These are phyloP conservation scores for Drosophila bocki DNA, from an alignment of 1,140 invertebrate species.

Conservation along the genomic window DNA sequence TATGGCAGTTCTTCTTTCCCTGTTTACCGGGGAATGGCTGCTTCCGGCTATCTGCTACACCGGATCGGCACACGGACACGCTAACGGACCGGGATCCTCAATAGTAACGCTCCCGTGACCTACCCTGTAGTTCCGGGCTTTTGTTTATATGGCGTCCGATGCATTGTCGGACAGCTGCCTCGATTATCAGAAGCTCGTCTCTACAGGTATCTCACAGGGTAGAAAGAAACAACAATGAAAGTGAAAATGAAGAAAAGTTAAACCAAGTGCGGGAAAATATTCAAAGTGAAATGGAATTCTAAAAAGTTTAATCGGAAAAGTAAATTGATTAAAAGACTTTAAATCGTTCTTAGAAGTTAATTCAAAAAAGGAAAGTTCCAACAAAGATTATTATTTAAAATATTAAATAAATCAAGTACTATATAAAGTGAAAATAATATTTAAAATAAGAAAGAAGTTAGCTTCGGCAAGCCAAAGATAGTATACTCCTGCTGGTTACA, in stretches of 20 bases:
- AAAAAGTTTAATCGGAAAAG: slow-evolving; percentile 2
- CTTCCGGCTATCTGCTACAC: slow-evolving; percentile 40
- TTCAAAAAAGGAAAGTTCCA: background rate
- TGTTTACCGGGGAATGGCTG: slow-evolving; percentile 31
- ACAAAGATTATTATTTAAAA: background rate
- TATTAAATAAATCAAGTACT: background rate
- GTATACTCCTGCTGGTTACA: too few species aligned
- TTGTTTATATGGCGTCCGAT: slow-evolving; percentile 93
- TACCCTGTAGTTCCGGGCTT: slow-evolving; percentile 99
- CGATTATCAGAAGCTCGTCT: slow-evolving; percentile 98
- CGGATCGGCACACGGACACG: slow-evolving; percentile 7
- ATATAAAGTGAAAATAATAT: too few species aligned
- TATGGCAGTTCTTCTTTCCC: slow-evolving; percentile 69
- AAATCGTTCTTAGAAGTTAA: too few species aligned
- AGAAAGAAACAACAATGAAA: slow-evolving; percentile 69
- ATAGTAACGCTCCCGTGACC: slow-evolving; percentile 94
- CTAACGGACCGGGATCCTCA: slow-evolving; percentile 1
- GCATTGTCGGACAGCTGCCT: slow-evolving; percentile 83
- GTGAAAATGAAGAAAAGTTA: background rate
- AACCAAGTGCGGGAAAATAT: background rate
- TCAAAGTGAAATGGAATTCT: background rate
- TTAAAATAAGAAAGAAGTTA: too few species aligned
- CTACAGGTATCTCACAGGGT: slow-evolving; percentile 99
- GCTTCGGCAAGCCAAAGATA: too few species aligned
- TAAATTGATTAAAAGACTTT: background rate